These are phyloP conservation scores for Lichenostomus cassidix DNA, from an alignment of 2,113 vertebrate genomes.

Conservation along the genomic window DNA sequence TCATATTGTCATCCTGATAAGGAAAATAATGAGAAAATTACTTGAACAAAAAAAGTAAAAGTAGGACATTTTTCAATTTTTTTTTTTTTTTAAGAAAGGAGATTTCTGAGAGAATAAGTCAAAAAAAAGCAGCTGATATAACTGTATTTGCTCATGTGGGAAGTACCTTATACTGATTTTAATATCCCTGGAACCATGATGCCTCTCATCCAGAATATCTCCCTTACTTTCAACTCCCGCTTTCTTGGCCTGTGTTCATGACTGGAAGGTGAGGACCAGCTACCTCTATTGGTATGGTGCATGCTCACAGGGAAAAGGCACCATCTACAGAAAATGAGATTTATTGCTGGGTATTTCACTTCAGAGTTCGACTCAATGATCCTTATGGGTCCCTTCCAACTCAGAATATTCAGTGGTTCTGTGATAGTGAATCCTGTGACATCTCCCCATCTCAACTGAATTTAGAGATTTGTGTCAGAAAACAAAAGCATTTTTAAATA, in stretches of 20 bases:
- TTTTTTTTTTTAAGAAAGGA: not conserved
- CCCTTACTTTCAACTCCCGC: not conserved
- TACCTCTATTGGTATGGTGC: not conserved
- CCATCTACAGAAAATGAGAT: not conserved
- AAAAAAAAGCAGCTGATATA: not conserved
- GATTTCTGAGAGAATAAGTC: not conserved
- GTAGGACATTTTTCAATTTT: not conserved
- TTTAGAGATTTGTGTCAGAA: not conserved
- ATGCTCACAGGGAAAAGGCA: not conserved
- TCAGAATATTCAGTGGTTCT: not conserved
- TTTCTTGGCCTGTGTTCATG: accelerated
- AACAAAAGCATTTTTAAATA: not conserved
- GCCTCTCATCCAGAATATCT: not conserved
- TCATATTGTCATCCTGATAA: not conserved
- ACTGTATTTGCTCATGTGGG: not conserved
- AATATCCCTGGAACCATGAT: not conserved
- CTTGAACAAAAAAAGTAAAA: not conserved
- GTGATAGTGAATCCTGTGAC: not conserved
- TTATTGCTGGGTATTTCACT: not conserved
- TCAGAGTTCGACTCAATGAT: not conserved
- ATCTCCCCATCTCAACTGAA: not conserved
- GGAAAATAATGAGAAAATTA: not conserved
- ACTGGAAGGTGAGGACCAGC: not conserved
- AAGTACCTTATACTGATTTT: not conserved
- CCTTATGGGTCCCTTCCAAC: not conserved